Base-by-base conservation (phyloP, 2,888 invertebrate genomes). In the Hoplodrina ambigua region DNA sequence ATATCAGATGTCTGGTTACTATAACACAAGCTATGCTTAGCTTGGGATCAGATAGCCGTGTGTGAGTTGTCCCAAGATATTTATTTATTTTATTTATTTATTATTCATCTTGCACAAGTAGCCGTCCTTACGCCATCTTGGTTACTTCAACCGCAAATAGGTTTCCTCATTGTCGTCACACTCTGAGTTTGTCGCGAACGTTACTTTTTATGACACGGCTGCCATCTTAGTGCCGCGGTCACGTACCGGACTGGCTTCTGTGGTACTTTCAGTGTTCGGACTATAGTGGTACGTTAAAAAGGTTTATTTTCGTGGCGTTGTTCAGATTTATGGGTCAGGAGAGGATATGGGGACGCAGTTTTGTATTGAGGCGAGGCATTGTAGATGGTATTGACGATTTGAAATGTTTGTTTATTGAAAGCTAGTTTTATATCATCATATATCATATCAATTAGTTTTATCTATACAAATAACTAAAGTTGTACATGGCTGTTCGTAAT, bases 211-310 rank as follows among this genome's bases (percentile, higher is more conserved):
- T 65, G 62, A 41, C 44, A 20, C 15, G 30, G 8, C 10, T 17
- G 68, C 53, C 69, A 62, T 65, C 78, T 81, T 71, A 65, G 61
- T 68, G 79, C 63, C 70, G 19, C 74, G 41, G 56, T 72, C 80
- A 81, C 81, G 81, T 80, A 52, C 66, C 41, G 56, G 46, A 58
- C 56, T 67, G 52, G 55, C 44, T 56, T 60, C 69, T 66, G 69
- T 50, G 62, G 63, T 58, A 80, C 81, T 80, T 77, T 79, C 70
- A 74, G 69, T 67, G 70, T 25, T 33, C 33, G 1, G 76, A 56
- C 56, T 65, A 67, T 61, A 75, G 66, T 80, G 66, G 60, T 54
- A 44, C 17, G 17, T 56, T 59, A 62, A 54, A 41, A 64, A 78
- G 66, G 66, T 81, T 76, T 76, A 78, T 69, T 81, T 69, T 64